Percentiles rank a stretch among this genome's conserved stretches.
phyloP scores from a whole-genome alignment of 2,888 invertebrate species.

The Drosophila flavopinicola region DNA sequence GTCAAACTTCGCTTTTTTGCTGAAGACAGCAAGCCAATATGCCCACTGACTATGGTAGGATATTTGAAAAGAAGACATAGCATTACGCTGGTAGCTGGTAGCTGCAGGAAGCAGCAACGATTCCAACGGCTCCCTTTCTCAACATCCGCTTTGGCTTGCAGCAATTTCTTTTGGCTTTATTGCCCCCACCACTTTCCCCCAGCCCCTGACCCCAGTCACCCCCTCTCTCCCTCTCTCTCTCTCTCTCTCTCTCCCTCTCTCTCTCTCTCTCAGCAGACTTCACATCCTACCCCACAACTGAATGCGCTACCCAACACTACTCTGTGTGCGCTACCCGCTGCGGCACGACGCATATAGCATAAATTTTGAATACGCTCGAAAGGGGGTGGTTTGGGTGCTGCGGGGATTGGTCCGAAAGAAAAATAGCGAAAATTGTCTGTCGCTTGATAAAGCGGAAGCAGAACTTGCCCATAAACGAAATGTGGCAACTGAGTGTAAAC shows the following conservation, averaged over 20 bases:
- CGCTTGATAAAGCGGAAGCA: conserved; percentile 79
- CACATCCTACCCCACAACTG: conserved; percentile 8
- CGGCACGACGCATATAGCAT: conserved; percentile 75
- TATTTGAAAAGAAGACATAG: conserved; percentile 49
- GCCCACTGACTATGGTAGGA: conserved; percentile 16
- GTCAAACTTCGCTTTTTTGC: too few species aligned
- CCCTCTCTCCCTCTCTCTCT: neutral
- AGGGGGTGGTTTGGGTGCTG: conserved; percentile 3
- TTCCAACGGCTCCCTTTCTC: conserved; percentile 73
- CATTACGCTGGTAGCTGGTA: conserved; percentile 43
- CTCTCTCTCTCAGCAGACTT: neutral
- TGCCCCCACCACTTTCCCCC: conserved; percentile 12
- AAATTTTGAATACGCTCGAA: conserved; percentile 74
- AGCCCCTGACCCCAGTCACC: neutral
- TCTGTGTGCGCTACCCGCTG: conserved; percentile 46
- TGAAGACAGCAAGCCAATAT: conserved; percentile 3
- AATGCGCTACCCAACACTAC: neutral
- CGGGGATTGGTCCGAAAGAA: conserved; percentile 45
- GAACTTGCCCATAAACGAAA: conserved; percentile 80
- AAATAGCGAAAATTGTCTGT: conserved; percentile 79
- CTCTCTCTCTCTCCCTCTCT: neutral
- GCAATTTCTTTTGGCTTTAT: conserved; percentile 77
- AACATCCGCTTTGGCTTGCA: conserved; percentile 76
- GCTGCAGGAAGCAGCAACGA: conserved; percentile 71
- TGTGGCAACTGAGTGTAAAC: conserved; percentile 80